phyloP scores from a whole-genome alignment of 1,140 invertebrate species.

The Neelides sp. region DNA sequence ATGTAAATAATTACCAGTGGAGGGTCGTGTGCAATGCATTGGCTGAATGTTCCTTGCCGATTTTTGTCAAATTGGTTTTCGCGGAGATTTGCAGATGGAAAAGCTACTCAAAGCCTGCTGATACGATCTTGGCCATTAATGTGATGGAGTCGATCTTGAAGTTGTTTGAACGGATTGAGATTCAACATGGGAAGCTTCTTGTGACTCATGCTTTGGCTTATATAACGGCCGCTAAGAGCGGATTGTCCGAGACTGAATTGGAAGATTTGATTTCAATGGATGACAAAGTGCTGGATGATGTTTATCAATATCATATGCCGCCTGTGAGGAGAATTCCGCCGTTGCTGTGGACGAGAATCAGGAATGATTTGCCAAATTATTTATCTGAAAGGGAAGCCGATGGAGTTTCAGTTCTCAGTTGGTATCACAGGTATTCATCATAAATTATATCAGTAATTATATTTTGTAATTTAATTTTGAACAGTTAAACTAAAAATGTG shows the following conservation, averaged over 20 bases:
- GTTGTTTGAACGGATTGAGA: constrained; percentile 86
- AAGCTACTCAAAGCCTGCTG: constrained; percentile 85
- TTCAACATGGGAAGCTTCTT: constrained; percentile 75
- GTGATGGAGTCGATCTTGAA: constrained; percentile 98
- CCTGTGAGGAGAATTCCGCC: constrained; percentile 89
- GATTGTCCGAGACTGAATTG: constrained; percentile 81
- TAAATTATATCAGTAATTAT: background rate
- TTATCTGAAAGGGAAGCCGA: constrained; percentile 91
- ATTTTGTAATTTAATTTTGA: background rate
- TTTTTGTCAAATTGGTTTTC: constrained; percentile 94
- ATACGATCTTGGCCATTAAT: constrained; percentile 79
- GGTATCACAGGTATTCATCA: constrained; percentile 65
- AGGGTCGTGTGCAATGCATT: constrained; percentile 84
- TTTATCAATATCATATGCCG: constrained; percentile 96
- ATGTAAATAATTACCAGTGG: constrained; percentile 87
- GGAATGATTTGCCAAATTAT: constrained; percentile 90
- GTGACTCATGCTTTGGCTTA: constrained; percentile 89
- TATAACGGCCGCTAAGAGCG: constrained; percentile 84
- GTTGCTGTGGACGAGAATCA: constrained; percentile 84
- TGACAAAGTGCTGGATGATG: constrained; percentile 88
- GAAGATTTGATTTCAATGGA: constrained; percentile 90
- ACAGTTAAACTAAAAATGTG: background rate
- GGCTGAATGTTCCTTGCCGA: constrained; percentile 82
- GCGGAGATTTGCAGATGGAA: constrained; percentile 93
- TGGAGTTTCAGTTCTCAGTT: constrained; percentile 91